Evolutionary conservation across 2,888 invertebrate genomes (phyloP), one percentile per base, ranked within the genome.

Genomic region (Leptopilina syphax): DNA sequence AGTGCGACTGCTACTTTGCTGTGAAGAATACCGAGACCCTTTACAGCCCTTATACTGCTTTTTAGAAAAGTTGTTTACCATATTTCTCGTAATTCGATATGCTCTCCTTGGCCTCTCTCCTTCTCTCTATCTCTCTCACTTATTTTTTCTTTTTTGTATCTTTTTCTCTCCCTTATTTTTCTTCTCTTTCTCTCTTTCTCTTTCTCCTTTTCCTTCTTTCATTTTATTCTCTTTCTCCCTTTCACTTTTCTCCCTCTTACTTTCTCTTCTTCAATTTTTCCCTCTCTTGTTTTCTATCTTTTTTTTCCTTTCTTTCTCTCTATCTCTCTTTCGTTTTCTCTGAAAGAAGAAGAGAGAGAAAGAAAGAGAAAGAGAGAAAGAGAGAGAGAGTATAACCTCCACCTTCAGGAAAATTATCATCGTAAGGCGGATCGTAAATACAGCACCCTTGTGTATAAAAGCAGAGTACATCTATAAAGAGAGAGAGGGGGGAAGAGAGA

Each of bases 61-160:
- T 82, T 82, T 81, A 79, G 78, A 84, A 83, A 85, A 84, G 79
- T 85, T 86, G 84, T 85, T 85, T 86, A 84, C 84, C 86, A 84
- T 85, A 84, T 84, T 83, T 82, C 79, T 65, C 79, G 85, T 83
- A 86, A 86, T 84, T 84, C 82, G 83, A 85, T 80, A 79, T 77
- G 81, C 81, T 78, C 80, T 78, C 27, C 76, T 77, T 79, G 68
- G 65, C 50, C 50, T 50, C 50, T 50, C 50, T 18, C 18, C 18
- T 18, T 18, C 18, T 50, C 50, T 50, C 50, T 12, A 9, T 50
- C 50, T 50, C 50, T 50, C 10, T 8, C 50, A 10, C 12, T 50
- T 12, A 60, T 47, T 79, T 67, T 80, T 57, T 76, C 68, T 34
- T 4, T 34, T 34, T 34, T 34, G 4, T 34, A 3, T 34, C 4